Base-by-base conservation (phyloP, 2,888 invertebrate species). In the Pristionchus maxplancki region DNA sequence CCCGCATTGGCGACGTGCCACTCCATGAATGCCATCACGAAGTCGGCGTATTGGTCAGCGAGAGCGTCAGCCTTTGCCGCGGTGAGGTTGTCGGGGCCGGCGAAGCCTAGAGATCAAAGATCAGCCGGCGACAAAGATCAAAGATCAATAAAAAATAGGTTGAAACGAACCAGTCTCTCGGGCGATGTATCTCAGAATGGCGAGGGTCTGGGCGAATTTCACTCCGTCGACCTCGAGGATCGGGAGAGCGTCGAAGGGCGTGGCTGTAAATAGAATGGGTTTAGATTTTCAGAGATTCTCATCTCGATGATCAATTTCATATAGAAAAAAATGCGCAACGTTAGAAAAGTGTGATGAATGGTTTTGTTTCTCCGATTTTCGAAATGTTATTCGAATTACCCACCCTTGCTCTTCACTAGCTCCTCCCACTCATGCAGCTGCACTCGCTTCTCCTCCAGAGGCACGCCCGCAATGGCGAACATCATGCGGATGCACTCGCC, bases 151-250 rank as follows among this genome's bases (percentile, higher is more conserved):
- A n/a, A n/a, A n/a, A n/a, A n/a, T n/a, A n/a, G n/a, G n/a, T n/a
- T n/a, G n/a, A n/a, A n/a, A 8, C 37, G 6, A 1, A 81, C 81
- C 81, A 40, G 31, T 44, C 6, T 81, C 81, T 50, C 50, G 1
- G n/a, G 81, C 81, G 81, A 81, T 81, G 37, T 81, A 81, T 28
- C 81, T n/a, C 15, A 81, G 81, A 31, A 81, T 81, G 31, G 81
- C 81, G 50, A 81, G 81, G 28, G 81, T 48, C 50, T 81, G 81
- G 20, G 81, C 44, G 31, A 81, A 48, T 28, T 81, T 44, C 15
- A 50, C 48, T 20, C 81, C 81, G 13, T 81, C 81, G 28, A 81
- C 50, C 17, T 81, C 81, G n/a, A 81, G 81, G 31, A 81, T 50
- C 0, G 81, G 81, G 9, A 81, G 20, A 3, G 50, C 50, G 24